A percentile compares a stretch with the other conserved stretches of the same genome.
phyloP scores from a whole-genome alignment of 1,140 invertebrate species.

The Dendrolimus kikuchii region DNA sequence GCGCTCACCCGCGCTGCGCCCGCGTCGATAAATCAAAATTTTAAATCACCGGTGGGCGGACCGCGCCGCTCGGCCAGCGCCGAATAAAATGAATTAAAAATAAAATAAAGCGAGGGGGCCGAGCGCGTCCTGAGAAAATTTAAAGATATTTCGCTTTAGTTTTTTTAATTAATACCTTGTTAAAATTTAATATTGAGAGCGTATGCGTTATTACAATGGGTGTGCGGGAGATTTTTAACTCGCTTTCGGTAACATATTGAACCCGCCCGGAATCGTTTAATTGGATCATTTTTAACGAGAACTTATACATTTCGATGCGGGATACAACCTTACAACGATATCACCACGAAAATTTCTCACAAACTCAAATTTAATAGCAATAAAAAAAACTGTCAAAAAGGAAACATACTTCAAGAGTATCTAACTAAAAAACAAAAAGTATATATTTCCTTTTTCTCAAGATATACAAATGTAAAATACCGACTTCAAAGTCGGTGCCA shows the following conservation, averaged over 20 bases:
- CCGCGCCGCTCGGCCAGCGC: conserved; percentile 46
- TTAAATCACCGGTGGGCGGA: conserved; percentile 69
- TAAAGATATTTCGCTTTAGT: conserved; percentile 67
- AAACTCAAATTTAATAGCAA: too few species aligned
- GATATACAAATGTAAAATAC: too few species aligned
- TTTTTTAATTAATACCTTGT: conserved; percentile 73
- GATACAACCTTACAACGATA: conserved; percentile 31
- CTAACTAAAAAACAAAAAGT: too few species aligned
- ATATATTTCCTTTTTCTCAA: too few species aligned
- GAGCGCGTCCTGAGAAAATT: conserved; percentile 64
- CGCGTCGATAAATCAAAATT: conserved; percentile 68
- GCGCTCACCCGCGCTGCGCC: conserved; percentile 34
- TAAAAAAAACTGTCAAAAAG: too few species aligned
- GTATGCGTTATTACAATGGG: conserved; percentile 67
- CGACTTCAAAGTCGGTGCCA: too few species aligned
- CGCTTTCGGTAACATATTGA: conserved; percentile 62
- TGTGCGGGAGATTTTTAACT: conserved; percentile 65
- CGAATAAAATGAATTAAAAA: conserved; percentile 71
- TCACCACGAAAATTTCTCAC: conserved; percentile 11
- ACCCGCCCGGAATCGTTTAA: conserved; percentile 46
- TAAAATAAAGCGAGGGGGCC: conserved; percentile 54
- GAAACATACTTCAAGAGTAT: too few species aligned
- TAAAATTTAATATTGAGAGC: conserved; percentile 71
- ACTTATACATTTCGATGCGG: conserved; percentile 44
- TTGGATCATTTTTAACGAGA: conserved; percentile 67